Base-by-base conservation (phyloP, 1,140 invertebrate species). In the Phymastichus coffea region DNA sequence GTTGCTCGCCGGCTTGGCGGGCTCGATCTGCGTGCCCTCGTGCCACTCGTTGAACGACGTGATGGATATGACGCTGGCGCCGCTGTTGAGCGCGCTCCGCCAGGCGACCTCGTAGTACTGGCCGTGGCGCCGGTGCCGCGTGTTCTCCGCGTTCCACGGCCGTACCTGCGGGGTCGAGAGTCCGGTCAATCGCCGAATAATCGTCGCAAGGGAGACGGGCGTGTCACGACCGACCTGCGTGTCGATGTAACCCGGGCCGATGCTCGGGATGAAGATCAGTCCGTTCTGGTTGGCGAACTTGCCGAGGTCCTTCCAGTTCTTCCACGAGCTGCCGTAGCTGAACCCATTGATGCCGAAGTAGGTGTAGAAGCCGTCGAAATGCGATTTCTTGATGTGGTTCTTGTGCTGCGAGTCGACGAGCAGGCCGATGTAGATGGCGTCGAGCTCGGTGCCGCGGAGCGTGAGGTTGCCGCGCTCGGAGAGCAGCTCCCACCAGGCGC, bases 331-430 rank as follows among this genome's bases (percentile, higher is more conserved):
- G 12, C 84, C 83, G 64, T 82, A 85, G 60, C 82, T 83, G 38
- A 84, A 84, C 2, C 83, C 83, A 71, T 85, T 85, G 23, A 78
- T 79, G 1, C 83, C 82, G 65, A 84, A 79, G 48, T 85, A 85
- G n/a, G 83, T 85, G 60, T 86, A 86, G 65, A 85, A 86, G 8
- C 84, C 84, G 71, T 86, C 84, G 63, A 86, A 86, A 57, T 83
- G 79, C 15, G 84, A 78, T 54, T 83, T 81, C 64, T 81, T 81
- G 37, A 83, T 80, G 52, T 81, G 77, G 63, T 75, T 78, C 44
- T 70, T 69, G 58, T 82, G 79, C 35, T 74, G 68, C 4, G 77
- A 66, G 37, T 81, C 71, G 51, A 83, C 81, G 56, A 76, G 74
- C 57, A 80, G 76, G 12, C 82, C 84, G 48, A 86, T 79, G 47